Base-by-base conservation (phyloP, 64 coral and sea anemone species). In the Acropora yongei region DNA sequence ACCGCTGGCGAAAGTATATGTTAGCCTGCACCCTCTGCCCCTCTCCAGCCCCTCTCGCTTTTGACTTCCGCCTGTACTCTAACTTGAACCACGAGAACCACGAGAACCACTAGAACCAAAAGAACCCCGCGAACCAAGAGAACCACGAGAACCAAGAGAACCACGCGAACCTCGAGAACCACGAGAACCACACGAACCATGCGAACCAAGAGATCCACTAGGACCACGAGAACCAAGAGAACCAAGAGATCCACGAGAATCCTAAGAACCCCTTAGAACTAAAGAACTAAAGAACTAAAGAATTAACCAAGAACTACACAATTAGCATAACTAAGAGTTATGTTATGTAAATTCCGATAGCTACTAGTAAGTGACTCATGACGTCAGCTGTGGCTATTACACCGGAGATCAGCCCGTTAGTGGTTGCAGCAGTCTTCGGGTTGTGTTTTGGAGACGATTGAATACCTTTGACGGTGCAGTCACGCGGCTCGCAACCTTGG, bases 151-250 rank as follows among this genome's bases (percentile, higher is more conserved):
- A 30, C 30, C 30, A 30, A 30, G 30, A 30, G 30, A 30, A 8
- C 10, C 16, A 12, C 61, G 4, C 0, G 10, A 66, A 8, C 4
- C 10, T 0, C 16, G 16, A 14, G 41, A 77, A 46, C 41, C 4
- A 46, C 39, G 75, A 89, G 75, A 89, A 60, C 50, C 74, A 89
- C 57, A 89, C 30, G 88, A 89, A 89, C 88, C 88, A 89, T 58
- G 75, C 79, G 88, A 89, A 89, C 76, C 88, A 89, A 76, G 78
- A 45, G 82, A 47, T 12, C 39, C 53, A 84, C 30, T 55, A 42
- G 12, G 17, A 44, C 57, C 53, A 50, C 40, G 48, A 84, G 53
- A 51, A 83, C 50, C 50, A 53, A 3, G 50, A 53, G 50, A 53
- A 53, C 50, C 50, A 53, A 66, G 61, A 66, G 61, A 66, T 12